Evolutionary conservation across 2,888 invertebrate species (phyloP).

Genomic region (Andrena dorsata): DNA sequence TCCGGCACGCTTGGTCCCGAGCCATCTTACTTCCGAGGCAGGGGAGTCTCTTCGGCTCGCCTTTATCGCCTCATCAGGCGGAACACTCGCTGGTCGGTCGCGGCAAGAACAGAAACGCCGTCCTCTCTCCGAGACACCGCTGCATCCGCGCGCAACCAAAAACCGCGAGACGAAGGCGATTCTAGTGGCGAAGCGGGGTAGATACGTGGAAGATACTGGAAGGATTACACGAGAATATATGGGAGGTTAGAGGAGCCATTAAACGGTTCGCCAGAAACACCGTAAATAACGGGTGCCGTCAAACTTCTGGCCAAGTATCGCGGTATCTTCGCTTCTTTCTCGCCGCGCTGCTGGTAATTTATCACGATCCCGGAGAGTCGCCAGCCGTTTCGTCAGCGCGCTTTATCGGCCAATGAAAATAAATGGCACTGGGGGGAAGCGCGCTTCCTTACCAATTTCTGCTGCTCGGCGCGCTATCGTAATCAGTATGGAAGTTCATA

Average conservation of each 20-base stretch:
- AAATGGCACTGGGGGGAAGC: background rate
- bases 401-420: constrained; percentile 10
- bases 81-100: too few relatives aligned
- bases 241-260: constrained; percentile 1
- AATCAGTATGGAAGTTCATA: too few relatives aligned
- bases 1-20: too few relatives aligned
- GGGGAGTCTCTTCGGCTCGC: too few relatives aligned
- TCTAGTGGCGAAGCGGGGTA: too few relatives aligned
- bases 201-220: too few relatives aligned
- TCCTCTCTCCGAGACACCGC: too few relatives aligned
- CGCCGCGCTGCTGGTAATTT: constrained; percentile 11
- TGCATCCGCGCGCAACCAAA: too few relatives aligned
- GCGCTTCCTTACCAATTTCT: background rate
- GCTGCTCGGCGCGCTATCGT: background rate
- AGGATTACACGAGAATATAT: background rate
- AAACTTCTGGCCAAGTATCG: constrained; percentile 24
- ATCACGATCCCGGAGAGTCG: constrained; percentile 9
- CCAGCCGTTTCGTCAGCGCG: background rate
- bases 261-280: constrained; percentile 9
- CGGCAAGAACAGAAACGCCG: too few relatives aligned
- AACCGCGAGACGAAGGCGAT: too few relatives aligned
- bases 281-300: constrained; percentile 32
- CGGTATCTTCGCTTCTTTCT: constrained; percentile 11
- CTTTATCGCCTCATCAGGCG: too few relatives aligned
- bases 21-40: too few relatives aligned